These are phyloP conservation scores for Celastrina argiolus DNA, from an alignment of 2,888 invertebrate species.

Conservation along the genomic window DNA sequence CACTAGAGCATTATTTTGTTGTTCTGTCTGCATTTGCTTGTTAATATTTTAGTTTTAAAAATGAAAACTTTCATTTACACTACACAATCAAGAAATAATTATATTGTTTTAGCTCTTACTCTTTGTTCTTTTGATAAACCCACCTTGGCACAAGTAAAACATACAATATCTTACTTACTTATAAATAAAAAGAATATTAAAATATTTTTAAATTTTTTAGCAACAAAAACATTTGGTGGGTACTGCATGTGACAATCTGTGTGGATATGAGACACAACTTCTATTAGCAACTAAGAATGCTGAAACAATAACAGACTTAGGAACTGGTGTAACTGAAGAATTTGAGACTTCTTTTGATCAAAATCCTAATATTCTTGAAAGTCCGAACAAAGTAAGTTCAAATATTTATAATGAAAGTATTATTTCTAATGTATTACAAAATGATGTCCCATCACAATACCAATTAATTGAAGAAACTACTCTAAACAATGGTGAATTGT, in stretches of 20 bases:
- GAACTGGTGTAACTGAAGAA: slow-evolving; percentile 51
- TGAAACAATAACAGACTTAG: slow-evolving; percentile 43
- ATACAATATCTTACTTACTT: no score
- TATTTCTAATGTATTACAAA: neutral
- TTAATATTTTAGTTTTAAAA: no score
- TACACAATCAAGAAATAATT: no score
- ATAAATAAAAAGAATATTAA: neutral
- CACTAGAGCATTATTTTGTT: no score
- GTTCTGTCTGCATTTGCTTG: no score
- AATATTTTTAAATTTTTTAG: slow-evolving; percentile 36
- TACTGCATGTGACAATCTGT: slow-evolving; percentile 59
- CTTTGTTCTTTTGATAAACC: no score
- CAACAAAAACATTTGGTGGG: slow-evolving; percentile 28
- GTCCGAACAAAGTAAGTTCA: neutral
- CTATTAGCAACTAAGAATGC: slow-evolving; percentile 54
- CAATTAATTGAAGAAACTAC: neutral
- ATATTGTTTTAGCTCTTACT: no score
- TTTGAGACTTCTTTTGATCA: slow-evolving; percentile 46
- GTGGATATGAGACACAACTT: slow-evolving; percentile 58
- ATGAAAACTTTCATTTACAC: no score
- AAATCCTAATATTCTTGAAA: slow-evolving; percentile 19
- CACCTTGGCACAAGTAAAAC: no score
- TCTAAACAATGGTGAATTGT: neutral
- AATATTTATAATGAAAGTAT: neutral
- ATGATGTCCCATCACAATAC: neutral